Base-by-base conservation (phyloP, 1,140 invertebrate genomes). In the Macrotrachela quadricornifera region DNA sequence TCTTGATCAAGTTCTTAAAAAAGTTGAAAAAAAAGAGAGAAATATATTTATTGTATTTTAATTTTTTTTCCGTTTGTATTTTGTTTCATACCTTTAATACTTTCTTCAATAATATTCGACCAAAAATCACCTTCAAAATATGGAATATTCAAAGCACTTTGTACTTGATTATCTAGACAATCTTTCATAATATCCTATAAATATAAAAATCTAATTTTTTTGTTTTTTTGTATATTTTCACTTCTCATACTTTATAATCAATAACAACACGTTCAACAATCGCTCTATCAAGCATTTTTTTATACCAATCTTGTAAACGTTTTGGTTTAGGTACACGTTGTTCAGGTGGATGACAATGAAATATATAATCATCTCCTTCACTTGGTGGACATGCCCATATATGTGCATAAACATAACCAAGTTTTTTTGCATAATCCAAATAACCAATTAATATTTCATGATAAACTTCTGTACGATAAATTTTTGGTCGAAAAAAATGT, bases 111-210 rank as follows among this genome's bases (percentile, higher is more conserved):
- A 11, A 96, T 88, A 71, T 96, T 96, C 10, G 94, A 94, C 94
- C 94, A 99, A 71, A 96, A 99, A 71, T 99, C 94, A 45, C 94
- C 94, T 72, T 99, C 91, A 69, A 97, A 99, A 69, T 99, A 99
- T 1, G 94, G 92, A 61, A 99, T 74, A 64, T 94, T 87, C n/a
- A 85, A 85, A 21, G 91, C 87, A 52, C 85, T 90, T 50, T 77
- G 79, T 57, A 97, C 73, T 67, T 85, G 87, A 67, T 96, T 92
- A 72, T 99, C 94, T 77, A 90, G 83, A 9, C 91, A 92, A 80
- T 97, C 88, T 71, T 94, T 49, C 16, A 49, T 45, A 37, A 58
- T 62, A 63, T 78, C 81, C 73, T 30, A 30, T 4, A 30, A 30
- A 30, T 8, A 8, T 4, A 30, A 30, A 30, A 30, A 30, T 4